A percentile compares a stretch with the other conserved stretches of the same genome.
Evolutionary conservation across 2,888 invertebrate genomes (phyloP).

Genomic region (Scaptomyza polygonia): DNA sequence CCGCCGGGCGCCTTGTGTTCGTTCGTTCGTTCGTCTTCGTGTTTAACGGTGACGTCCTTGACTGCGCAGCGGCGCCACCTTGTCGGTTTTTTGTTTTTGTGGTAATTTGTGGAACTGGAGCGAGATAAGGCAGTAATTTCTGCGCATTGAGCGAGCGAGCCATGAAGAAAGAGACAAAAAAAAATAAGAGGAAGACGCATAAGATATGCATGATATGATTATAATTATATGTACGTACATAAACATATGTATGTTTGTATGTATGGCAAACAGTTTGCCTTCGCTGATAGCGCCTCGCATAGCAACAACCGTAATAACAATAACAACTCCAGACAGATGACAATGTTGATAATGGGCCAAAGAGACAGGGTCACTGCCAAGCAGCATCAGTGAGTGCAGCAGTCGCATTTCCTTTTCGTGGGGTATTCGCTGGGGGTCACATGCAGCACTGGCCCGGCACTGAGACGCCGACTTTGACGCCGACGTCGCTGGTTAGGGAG

Average conservation of each 20-base stretch:
- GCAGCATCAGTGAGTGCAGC: constrained; percentile 18
- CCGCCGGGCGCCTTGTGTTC: constrained; percentile 21
- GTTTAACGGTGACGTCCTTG: constrained; percentile 74
- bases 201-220: constrained; percentile 68
- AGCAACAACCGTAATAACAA: constrained; percentile 13
- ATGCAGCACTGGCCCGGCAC: constrained; percentile 55
- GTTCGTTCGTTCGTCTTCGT: constrained; percentile 14
- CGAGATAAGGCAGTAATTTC: constrained; percentile 52
- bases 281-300: constrained; percentile 35
- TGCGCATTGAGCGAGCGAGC: constrained; percentile 28
- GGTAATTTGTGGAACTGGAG: constrained; percentile 49
- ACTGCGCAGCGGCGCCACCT: constrained; percentile 38
- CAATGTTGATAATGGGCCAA: constrained; percentile 57
- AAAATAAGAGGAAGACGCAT: not conserved
- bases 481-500: constrained; percentile 5
- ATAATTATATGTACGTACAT: constrained; percentile 69
- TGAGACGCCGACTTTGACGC: constrained; percentile 44
- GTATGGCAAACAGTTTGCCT: constrained; percentile 40
- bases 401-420: constrained; percentile 58
- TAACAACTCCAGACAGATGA: constrained; percentile 44
- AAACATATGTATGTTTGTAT: not conserved
- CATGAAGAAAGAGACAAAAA: constrained; percentile 23
- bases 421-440: constrained; percentile 63
- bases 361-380: constrained; percentile 37
- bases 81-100: constrained; percentile 13